A percentile compares a stretch with the other conserved stretches of the same genome.
Evolutionary conservation across 2,113 vertebrate species (phyloP).

Genomic region (rabbit (Oryctolagus cuniculus)): DNA sequence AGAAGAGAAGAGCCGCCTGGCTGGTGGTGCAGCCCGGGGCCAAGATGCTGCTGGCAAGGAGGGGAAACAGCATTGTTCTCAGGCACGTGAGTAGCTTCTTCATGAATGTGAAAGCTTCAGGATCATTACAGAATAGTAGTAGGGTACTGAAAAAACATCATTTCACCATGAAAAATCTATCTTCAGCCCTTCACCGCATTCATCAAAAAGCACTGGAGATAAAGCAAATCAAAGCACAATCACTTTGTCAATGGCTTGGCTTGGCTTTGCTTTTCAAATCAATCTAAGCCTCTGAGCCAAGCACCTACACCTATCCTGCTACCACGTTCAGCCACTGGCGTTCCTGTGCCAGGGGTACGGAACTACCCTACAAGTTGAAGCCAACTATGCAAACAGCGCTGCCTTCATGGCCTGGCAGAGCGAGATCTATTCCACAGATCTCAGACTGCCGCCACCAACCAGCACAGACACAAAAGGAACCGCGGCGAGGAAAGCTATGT

Average conservation of each 20-base stretch:
- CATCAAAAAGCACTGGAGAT: neutral
- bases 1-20: conserved; percentile 63
- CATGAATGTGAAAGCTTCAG: conserved; percentile 6
- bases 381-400: conserved; percentile 78
- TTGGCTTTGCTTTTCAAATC: conserved; percentile 34
- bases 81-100: neutral
- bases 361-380: conserved; percentile 24
- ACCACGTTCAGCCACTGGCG: neutral
- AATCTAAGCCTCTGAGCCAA: conserved; percentile 2
- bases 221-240: neutral
- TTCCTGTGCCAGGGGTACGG: neutral
- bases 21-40: neutral
- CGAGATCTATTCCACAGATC: conserved; percentile 82
- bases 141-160: neutral
- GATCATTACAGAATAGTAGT: neutral
- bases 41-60: neutral
- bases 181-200: neutral
- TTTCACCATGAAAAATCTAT: neutral
- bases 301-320: neutral
- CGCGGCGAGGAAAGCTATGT: conserved; percentile 88
- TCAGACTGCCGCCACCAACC: conserved; percentile 82
- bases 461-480: conserved; percentile 87
- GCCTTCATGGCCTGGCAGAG: conserved; percentile 63
- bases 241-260: too few species aligned
- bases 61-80: conserved; percentile 17